Evolutionary conservation across 2,113 vertebrate species (phyloP), one percentile per base, ranked within the genome.

Genomic region (Chauna torquata): DNA sequence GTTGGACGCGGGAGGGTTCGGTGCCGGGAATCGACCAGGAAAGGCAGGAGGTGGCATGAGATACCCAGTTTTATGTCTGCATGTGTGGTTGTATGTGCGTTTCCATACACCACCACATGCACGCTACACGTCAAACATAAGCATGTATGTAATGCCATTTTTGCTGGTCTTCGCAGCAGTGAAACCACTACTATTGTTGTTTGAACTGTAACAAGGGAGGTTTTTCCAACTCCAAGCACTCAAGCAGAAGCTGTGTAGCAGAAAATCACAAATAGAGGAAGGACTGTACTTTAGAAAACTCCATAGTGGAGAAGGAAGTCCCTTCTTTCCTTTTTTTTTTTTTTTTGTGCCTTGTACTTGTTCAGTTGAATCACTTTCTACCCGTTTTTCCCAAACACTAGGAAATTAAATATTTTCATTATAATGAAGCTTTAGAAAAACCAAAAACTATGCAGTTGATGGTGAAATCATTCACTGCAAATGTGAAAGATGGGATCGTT

Each of bases 101-200:
- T 7, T 8, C 9, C 42, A 0, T 4, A 2, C 28, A 4, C 12
- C 61, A 34, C 42, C 27, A 2, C 13, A 0, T 14, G 4, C 2
- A 4, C 5, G 0, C 13, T 52, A 0, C 55, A 3, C 19, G 0
- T 19, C 12, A 58, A 2, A 8, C 10, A 4, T 1, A 5, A 32
- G 50, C 30, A 0, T 3, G 0, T 11, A 1, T 6, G n/a, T 22
- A 11, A 8, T 5, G 1, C 32, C 13, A 0, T 0, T 11, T 44
- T 30, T 15, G 68, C 50, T 13, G 50, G 12, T 7, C 44, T 44
- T 22, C 6, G 80, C 55, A 8, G 55, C 47, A 11, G 42, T 2
- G 36, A 5, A 10, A 24, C n/a, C 15, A 0, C 8, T 3, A 1
- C 44, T 23, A 1, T 22, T 72, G 13, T 22, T 24, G 18, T 2